These are phyloP conservation scores for Drosophila lutescens DNA, from an alignment of 2,888 invertebrate genomes.

Conservation along the genomic window DNA sequence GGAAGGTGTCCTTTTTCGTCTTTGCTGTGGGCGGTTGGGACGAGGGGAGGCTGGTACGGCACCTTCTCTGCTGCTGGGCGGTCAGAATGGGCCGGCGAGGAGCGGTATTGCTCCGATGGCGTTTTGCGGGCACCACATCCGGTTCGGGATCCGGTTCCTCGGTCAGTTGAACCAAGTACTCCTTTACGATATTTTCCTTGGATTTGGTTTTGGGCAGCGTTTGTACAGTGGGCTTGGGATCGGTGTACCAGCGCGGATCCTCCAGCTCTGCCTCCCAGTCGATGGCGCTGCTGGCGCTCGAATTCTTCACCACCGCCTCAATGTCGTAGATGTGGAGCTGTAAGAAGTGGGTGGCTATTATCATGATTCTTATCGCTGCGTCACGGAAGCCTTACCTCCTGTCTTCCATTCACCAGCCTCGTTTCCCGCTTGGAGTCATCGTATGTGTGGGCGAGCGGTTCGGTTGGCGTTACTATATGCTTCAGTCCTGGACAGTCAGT, in stretches of 20 bases:
- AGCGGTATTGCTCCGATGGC: neutral
- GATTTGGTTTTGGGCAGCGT: slow-evolving; percentile 39
- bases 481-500: slow-evolving; percentile 60
- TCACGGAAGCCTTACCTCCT: slow-evolving; percentile 54
- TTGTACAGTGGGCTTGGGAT: slow-evolving; percentile 14
- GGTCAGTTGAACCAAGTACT: neutral
- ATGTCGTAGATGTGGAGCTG: slow-evolving; percentile 74
- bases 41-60: neutral
- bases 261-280: slow-evolving; percentile 78
- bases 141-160: neutral
- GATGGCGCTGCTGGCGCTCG: slow-evolving; percentile 40
- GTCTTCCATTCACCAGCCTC: slow-evolving; percentile 56
- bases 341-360: neutral
- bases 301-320: slow-evolving; percentile 59
- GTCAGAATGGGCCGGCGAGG: slow-evolving; percentile 9
- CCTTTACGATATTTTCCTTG: slow-evolving; percentile 67
- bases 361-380: too few species aligned
- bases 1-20: slow-evolving; percentile 20
- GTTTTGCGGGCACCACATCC: neutral
- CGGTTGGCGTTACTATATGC: slow-evolving; percentile 46
- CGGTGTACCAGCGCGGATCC: slow-evolving; percentile 79
- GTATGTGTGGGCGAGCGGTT: slow-evolving; percentile 49
- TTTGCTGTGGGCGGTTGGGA: slow-evolving; percentile 10
- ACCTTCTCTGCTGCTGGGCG: slow-evolving; percentile 17
- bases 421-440: slow-evolving; percentile 58